phyloP scores from a whole-genome alignment of 2,888 invertebrate genomes.

The Silvanus unidentatus region DNA sequence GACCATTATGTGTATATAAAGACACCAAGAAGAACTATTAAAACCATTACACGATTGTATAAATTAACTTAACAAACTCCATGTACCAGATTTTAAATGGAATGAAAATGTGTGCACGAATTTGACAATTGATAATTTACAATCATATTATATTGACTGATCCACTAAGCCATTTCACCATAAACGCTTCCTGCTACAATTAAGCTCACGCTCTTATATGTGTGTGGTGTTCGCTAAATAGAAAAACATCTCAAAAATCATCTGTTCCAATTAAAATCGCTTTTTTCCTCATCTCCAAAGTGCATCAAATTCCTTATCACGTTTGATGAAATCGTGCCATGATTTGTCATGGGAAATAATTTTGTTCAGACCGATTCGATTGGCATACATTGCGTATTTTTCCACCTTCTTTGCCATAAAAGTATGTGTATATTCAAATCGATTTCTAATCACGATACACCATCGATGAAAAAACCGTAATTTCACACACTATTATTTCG shows the following conservation, averaged over 20 bases:
- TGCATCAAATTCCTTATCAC: slow-evolving; percentile 19
- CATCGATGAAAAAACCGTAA: too few relatives aligned
- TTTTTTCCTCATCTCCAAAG: slow-evolving; percentile 4
- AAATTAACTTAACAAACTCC: neutral
- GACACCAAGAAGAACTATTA: neutral
- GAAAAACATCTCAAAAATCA: neutral
- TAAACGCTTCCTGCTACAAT: neutral
- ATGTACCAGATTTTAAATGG: neutral
- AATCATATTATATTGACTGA: neutral
- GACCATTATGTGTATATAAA: slow-evolving; percentile 3
- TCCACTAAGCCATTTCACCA: slow-evolving; percentile 1
- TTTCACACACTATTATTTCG: too few relatives aligned
- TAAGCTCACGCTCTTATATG: too few relatives aligned
- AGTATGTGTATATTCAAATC: too few relatives aligned
- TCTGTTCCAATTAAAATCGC: neutral
- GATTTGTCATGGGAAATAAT: slow-evolving; percentile 23
- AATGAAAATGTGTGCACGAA: neutral
- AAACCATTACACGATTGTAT: slow-evolving; percentile 1
- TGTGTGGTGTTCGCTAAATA: too few relatives aligned
- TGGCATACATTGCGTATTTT: neutral
- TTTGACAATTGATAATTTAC: neutral
- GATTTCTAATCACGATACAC: too few relatives aligned
- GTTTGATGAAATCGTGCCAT: slow-evolving; percentile 21
- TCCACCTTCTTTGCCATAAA: too few relatives aligned
- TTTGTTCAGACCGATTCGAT: slow-evolving; percentile 3